These are phyloP conservation scores for Diadumene lineata DNA, from an alignment of 92 coral and sea anemone genomes.

Conservation along the genomic window DNA sequence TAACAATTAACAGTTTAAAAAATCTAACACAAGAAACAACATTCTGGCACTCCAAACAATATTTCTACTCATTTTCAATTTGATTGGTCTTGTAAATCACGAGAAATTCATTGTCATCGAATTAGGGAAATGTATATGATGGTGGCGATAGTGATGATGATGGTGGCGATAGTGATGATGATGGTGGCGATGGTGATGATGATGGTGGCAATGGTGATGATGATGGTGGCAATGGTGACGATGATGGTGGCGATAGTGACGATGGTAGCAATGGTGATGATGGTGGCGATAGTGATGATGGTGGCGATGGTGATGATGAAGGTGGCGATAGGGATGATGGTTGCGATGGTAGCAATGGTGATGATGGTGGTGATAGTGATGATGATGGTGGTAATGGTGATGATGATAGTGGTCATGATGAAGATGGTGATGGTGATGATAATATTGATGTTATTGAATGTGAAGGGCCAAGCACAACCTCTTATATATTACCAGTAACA, in stretches of 20 bases:
- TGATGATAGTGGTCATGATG: neutral
- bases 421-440: neutral
- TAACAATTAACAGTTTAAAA: too few relatives aligned
- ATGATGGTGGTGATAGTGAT: neutral
- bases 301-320: neutral
- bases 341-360: neutral
- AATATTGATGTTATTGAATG: neutral
- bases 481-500: too few relatives aligned
- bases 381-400: neutral
- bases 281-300: neutral
- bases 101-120: too few relatives aligned
- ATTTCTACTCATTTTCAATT: too few relatives aligned
- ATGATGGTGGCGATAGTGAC: neutral
- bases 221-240: conserved; percentile 1
- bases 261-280: neutral
- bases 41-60: too few relatives aligned
- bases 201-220: conserved; percentile 2
- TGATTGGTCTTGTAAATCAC: too few relatives aligned
- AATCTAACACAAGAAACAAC: too few relatives aligned
- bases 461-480: too few relatives aligned
- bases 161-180: neutral
- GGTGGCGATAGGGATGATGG: neutral
- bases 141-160: conserved; percentile 7
- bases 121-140: too few relatives aligned
- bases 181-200: conserved; percentile 5